phyloP scores from a whole-genome alignment of 2,888 invertebrate species.

The Pyrrhosoma nymphula region DNA sequence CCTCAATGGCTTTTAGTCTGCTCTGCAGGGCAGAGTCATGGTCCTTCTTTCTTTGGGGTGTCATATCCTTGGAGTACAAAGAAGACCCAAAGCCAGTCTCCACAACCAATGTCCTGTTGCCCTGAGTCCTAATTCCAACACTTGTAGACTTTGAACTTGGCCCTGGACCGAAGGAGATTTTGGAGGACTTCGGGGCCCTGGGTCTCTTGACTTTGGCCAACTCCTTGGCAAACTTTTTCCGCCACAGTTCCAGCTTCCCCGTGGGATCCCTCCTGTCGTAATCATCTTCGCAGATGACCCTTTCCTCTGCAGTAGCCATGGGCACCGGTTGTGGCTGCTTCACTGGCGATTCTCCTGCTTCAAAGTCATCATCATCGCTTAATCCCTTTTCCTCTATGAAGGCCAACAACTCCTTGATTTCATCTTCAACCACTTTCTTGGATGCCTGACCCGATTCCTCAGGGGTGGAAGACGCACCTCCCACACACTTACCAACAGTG shows the following conservation, averaged over 20 bases:
- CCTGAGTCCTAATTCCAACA: slow-evolving; percentile 71
- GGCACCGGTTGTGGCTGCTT: background rate
- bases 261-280: background rate
- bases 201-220: slow-evolving; percentile 5
- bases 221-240: slow-evolving; percentile 72
- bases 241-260: slow-evolving; percentile 71
- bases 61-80: slow-evolving; percentile 75
- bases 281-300: slow-evolving; percentile 73
- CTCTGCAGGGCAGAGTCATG: slow-evolving; percentile 83
- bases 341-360: background rate
- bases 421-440: background rate
- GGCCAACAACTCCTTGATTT: background rate
- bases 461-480: background rate
- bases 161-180: background rate
- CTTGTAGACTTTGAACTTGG: slow-evolving; percentile 71
- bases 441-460: background rate
- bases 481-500: background rate
- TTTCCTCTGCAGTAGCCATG: background rate
- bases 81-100: slow-evolving; percentile 59
- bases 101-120: background rate
- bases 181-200: background rate
- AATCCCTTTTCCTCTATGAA: background rate
- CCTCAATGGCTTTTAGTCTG: slow-evolving; percentile 87
- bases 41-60: slow-evolving; percentile 87
- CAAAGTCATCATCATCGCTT: background rate